Percentiles rank a stretch among this genome's conserved stretches.
Conservation (phyloP, 2,113 vertebrate genomes). For the Ctenodactylus gundi region DNA sequence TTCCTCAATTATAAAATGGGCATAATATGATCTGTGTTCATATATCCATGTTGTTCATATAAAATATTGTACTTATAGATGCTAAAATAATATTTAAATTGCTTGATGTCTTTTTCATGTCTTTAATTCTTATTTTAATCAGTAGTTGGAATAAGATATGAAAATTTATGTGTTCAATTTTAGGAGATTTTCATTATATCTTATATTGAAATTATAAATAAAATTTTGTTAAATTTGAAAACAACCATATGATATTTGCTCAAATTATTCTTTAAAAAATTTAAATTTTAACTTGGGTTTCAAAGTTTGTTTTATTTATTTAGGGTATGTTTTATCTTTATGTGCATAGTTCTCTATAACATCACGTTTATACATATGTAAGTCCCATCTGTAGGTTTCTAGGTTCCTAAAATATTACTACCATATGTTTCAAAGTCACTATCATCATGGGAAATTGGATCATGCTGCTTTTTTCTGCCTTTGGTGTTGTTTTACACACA, state of each 20-base stretch:
- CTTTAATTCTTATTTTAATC: not conserved
- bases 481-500: slow-evolving; percentile 16
- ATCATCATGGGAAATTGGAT: not conserved
- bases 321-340: not conserved
- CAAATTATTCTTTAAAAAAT: not conserved
- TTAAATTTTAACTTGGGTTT: not conserved
- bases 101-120: not conserved
- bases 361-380: slow-evolving; percentile 28
- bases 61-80: not conserved
- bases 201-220: not conserved
- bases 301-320: not conserved
- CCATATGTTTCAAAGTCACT: slow-evolving; percentile 50
- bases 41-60: not conserved
- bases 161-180: not conserved
- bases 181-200: not conserved
- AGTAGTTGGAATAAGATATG: not conserved
- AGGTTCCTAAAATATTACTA: slow-evolving; percentile 47
- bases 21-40: not conserved
- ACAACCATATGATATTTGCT: not conserved
- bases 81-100: not conserved
- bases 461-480: not conserved
- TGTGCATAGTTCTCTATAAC: not conserved
- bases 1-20: not conserved
- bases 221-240: not conserved
- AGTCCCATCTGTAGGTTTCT: slow-evolving; percentile 37